Percentiles rank a stretch among this genome's conserved stretches.
phyloP scores from a whole-genome alignment of 2,797 vertebrate genomes.

The Enteromius mattozi region DNA sequence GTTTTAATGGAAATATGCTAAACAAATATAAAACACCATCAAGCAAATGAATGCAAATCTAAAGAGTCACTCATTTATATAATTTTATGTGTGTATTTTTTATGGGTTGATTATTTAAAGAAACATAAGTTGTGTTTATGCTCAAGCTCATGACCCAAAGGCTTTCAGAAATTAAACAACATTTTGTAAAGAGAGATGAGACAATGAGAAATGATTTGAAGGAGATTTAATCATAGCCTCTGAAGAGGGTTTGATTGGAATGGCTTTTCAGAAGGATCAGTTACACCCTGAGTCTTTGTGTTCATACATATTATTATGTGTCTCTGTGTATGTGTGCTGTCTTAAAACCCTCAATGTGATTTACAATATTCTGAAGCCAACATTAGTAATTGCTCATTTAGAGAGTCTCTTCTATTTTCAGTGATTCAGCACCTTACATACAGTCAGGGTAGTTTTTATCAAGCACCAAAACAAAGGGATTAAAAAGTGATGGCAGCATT shows the following conservation, averaged over 20 bases:
- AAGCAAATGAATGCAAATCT: conserved; percentile 1
- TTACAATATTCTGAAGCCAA: conserved; percentile 48
- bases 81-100: not conserved
- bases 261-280: conserved; percentile 48
- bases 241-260: conserved; percentile 29
- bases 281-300: conserved; percentile 34
- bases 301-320: conserved; percentile 21
- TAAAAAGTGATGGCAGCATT: not conserved
- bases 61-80: not conserved
- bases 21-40: not conserved
- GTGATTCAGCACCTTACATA: not conserved
- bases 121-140: not conserved
- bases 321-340: conserved; percentile 5
- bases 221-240: conserved; percentile 32
- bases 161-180: conserved; percentile 13
- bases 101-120: not conserved
- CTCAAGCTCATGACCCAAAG: not conserved
- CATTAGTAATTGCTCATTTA: conserved; percentile 51
- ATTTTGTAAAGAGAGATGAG: not conserved
- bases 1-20: conserved; percentile 23
- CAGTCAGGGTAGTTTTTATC: not conserved
- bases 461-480: not conserved
- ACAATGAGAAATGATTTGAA: conserved; percentile 34
- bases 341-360: conserved; percentile 42
- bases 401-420: conserved; percentile 34